These are phyloP conservation scores for Albula goreensis DNA, from an alignment of 2,113 vertebrate species.

Conservation along the genomic window DNA sequence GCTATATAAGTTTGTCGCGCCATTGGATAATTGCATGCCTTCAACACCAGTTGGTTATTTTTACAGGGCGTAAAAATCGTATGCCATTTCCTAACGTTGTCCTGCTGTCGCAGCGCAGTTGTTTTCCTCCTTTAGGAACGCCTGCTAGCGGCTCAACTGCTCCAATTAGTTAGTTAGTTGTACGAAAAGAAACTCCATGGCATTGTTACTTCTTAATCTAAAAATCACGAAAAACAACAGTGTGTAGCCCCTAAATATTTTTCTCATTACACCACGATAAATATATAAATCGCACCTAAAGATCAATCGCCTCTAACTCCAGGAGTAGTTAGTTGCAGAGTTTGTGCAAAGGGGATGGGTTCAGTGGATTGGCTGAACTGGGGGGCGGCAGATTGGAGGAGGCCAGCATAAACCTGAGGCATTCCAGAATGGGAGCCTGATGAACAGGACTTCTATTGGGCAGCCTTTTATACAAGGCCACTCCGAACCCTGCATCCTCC, in stretches of 20 bases:
- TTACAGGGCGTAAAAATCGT: background rate
- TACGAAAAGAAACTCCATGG: no score
- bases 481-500: no score
- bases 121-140: no score
- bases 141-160: no score
- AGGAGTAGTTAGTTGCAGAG: background rate
- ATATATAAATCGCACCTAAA: background rate
- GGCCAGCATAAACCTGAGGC: background rate
- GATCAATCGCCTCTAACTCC: background rate
- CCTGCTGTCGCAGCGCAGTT: no score
- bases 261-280: background rate
- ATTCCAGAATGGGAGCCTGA: background rate
- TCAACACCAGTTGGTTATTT: background rate
- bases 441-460: background rate
- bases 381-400: background rate
- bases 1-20: background rate
- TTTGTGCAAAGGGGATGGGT: background rate
- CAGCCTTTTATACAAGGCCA: background rate
- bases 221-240: no score
- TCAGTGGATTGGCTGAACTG: no score
- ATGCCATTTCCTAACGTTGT: no score
- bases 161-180: no score
- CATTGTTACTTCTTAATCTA: no score
- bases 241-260: no score
- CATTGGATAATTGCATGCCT: background rate